Evolutionary conservation across 2,113 vertebrate species (phyloP).

Genomic region (Eira barbara): DNA sequence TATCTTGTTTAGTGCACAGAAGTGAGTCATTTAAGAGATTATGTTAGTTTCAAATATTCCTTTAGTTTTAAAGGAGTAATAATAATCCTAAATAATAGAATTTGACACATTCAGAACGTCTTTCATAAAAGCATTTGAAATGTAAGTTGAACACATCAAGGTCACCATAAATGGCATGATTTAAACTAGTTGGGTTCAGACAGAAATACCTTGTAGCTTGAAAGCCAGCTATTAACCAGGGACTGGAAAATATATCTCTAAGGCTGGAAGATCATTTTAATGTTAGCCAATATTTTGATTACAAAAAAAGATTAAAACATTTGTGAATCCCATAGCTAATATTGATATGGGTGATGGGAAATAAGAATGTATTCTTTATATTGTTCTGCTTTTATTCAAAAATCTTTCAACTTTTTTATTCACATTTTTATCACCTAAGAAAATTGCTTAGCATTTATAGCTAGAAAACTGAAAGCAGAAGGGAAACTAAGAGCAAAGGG

Average conservation of each 20-base stretch:
- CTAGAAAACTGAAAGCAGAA: background rate
- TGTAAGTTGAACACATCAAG: background rate
- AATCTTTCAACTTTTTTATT: background rate
- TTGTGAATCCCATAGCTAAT: background rate
- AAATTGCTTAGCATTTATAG: background rate
- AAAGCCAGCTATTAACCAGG: background rate
- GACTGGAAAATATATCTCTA: background rate
- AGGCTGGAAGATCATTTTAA: background rate
- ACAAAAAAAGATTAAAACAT: background rate
- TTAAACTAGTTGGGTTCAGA: background rate
- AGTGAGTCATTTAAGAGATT: background rate
- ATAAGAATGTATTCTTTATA: background rate
- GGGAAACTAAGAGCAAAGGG: background rate
- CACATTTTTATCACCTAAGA: background rate
- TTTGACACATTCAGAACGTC: background rate
- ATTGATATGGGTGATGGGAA: background rate
- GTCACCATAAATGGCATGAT: background rate
- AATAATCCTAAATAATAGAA: background rate
- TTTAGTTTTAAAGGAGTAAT: background rate
- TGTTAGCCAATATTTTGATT: background rate
- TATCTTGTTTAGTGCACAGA: background rate
- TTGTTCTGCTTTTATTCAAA: background rate
- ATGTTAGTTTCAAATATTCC: background rate
- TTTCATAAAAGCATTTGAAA: slow-evolving; percentile 6
- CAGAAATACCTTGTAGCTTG: slow-evolving; percentile 2